These are phyloP conservation scores for Adelognathus sp. DNA, from an alignment of 2,888 invertebrate genomes.

Conservation along the genomic window DNA sequence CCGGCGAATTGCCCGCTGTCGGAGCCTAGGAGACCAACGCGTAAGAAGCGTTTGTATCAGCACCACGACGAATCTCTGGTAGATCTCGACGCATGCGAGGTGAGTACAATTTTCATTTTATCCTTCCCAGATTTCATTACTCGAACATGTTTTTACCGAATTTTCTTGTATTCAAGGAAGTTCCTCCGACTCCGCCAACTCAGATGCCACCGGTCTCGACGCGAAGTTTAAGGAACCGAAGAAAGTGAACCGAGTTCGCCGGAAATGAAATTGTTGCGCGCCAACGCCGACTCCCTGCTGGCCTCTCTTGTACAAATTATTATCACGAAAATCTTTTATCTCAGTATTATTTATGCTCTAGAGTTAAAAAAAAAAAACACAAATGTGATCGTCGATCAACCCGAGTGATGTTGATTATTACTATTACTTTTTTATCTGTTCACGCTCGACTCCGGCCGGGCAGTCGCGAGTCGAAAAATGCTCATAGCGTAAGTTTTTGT, in stretches of 20 bases:
- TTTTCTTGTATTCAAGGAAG: constrained; percentile 15
- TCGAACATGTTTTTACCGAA: not conserved
- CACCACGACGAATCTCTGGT: constrained; percentile 65
- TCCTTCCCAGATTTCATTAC: not conserved
- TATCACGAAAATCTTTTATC: not conserved
- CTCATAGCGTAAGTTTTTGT: not conserved
- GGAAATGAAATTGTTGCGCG: not conserved
- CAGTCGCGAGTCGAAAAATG: too few species aligned
- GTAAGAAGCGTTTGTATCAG: constrained; percentile 71
- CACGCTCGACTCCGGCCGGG: too few species aligned
- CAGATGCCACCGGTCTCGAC: constrained; percentile 43
- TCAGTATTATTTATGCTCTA: constrained; percentile 32
- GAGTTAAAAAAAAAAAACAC: not conserved
- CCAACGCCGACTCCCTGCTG: not conserved
- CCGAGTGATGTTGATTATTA: not conserved
- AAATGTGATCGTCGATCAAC: not conserved
- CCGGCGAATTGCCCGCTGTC: constrained; percentile 41
- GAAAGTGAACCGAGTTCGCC: constrained; percentile 37
- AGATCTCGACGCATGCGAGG: constrained; percentile 69
- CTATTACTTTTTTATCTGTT: not conserved
- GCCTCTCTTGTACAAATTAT: constrained; percentile 20
- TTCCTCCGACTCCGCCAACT: constrained; percentile 41
- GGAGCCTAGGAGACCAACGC: constrained; percentile 59
- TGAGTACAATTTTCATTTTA: constrained; percentile 33
- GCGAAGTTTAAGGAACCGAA: constrained; percentile 65